Conservation (phyloP, 2,888 invertebrate species). For the Craniophora ligustri region DNA sequence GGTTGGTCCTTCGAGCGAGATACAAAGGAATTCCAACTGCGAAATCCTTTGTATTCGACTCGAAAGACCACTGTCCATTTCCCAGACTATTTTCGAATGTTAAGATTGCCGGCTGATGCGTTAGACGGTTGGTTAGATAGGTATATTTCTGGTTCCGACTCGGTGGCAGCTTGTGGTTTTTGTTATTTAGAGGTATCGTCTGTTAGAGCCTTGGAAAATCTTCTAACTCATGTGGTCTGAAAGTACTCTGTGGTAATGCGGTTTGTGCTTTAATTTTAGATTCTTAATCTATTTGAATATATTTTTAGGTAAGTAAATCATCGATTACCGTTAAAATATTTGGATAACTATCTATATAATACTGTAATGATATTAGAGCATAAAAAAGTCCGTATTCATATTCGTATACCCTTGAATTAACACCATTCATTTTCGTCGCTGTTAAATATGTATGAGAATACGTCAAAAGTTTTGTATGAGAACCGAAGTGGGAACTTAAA, state of each 20-base stretch:
- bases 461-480: slow-evolving; percentile 68
- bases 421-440: slow-evolving; percentile 65
- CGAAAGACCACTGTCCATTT: neutral
- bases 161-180: neutral
- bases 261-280: too few species aligned
- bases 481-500: slow-evolving; percentile 70
- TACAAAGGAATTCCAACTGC: neutral
- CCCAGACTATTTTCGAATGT: neutral
- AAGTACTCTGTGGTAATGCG: too few species aligned
- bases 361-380: slow-evolving; percentile 49
- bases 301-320: too few species aligned
- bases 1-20: neutral
- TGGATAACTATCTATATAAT: slow-evolving; percentile 54
- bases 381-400: slow-evolving; percentile 52
- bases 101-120: neutral
- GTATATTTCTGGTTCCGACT: neutral
- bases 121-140: neutral
- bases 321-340: too few species aligned
- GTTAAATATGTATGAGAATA: slow-evolving; percentile 77
- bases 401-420: slow-evolving; percentile 58
- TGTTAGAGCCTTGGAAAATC: neutral
- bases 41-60: neutral
- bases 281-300: too few species aligned
- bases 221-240: neutral
- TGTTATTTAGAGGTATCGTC: neutral